Evolutionary conservation across 2,888 invertebrate species (phyloP).

Genomic region (Cataglyphis altisquamis): DNA sequence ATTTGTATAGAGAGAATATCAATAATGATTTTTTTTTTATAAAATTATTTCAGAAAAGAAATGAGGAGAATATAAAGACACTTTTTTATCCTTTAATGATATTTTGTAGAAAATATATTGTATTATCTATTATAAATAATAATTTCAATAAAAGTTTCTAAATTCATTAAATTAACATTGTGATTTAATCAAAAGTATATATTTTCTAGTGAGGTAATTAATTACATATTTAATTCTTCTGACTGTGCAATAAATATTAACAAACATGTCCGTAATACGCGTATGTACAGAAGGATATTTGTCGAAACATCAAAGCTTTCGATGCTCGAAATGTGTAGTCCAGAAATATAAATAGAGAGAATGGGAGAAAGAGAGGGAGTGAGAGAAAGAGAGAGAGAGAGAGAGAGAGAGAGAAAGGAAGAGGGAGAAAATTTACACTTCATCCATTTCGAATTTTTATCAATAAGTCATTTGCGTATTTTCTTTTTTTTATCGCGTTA

Average conservation of each 20-base stretch:
- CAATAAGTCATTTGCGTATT: neutral
- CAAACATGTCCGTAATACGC: constrained; percentile 16
- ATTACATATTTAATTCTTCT: constrained; percentile 29
- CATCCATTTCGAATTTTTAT: constrained; percentile 29
- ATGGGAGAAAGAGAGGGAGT: neutral
- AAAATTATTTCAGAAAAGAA: neutral
- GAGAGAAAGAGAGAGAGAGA: too few relatives aligned
- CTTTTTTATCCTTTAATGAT: neutral
- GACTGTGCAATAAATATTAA: neutral
- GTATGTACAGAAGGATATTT: too few relatives aligned
- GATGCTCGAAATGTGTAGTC: neutral
- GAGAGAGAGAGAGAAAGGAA: neutral
- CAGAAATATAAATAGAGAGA: neutral
- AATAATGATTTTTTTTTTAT: neutral
- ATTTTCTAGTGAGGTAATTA: constrained; percentile 14
- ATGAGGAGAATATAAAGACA: neutral
- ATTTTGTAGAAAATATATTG: neutral
- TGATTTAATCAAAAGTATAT: neutral
- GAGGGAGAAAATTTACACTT: neutral
- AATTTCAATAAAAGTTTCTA: neutral
- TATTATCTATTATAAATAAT: neutral
- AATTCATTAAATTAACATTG: neutral
- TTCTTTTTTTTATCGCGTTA: neutral
- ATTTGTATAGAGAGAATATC: neutral
- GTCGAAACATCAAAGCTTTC: constrained; percentile 8